Conservation (phyloP, 1,140 invertebrate genomes). For the Ceratina australensis region DNA sequence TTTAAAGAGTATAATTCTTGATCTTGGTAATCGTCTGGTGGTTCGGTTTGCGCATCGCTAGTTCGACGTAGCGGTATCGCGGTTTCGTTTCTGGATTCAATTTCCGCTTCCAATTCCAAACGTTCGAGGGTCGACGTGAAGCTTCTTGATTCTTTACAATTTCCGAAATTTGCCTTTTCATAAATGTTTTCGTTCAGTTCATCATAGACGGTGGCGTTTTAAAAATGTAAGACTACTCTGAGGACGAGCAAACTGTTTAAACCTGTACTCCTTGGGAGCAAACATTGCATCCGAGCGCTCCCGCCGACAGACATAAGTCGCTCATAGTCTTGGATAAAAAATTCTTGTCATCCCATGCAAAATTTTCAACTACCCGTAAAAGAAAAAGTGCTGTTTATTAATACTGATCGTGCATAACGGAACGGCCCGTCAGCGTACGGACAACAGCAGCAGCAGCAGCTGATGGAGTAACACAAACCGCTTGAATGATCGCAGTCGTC, state of each 20-base stretch:
- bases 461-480: conserved; percentile 45
- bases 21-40: conserved; percentile 52
- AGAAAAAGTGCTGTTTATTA: conserved; percentile 7
- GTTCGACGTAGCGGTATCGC: conserved; percentile 53
- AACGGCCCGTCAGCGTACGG: neutral
- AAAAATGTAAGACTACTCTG: neutral
- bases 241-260: neutral
- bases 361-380: conserved; percentile 63
- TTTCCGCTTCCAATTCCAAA: conserved; percentile 59
- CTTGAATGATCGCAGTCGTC: conserved; percentile 63
- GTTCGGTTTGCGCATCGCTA: conserved; percentile 66
- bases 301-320: conserved; percentile 55
- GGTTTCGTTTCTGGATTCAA: conserved; percentile 49
- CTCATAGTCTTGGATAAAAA: conserved; percentile 56
- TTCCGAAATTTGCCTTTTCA: conserved; percentile 35
- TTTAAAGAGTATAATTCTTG: conserved; percentile 54
- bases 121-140: conserved; percentile 63
- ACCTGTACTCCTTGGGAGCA: conserved; percentile 58
- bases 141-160: conserved; percentile 53
- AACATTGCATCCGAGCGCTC: conserved; percentile 46
- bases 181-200: neutral
- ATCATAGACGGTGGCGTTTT: neutral
- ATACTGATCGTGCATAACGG: neutral
- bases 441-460: too few relatives aligned
- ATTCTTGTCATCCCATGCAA: conserved; percentile 59